Base-by-base conservation (phyloP, 1,140 invertebrate genomes). In the Sminthurides bifidus region DNA sequence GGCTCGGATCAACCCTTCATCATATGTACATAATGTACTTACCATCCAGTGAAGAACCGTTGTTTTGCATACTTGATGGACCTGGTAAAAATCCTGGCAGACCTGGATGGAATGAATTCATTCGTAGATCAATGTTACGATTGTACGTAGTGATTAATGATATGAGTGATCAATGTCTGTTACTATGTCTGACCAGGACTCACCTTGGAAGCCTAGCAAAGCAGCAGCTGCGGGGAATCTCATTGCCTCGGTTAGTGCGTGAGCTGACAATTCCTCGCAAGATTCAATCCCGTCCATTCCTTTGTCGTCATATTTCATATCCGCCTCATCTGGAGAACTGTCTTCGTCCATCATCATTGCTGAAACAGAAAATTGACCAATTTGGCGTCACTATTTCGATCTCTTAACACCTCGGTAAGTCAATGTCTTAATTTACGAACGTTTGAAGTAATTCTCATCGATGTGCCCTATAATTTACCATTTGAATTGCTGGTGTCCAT, bases 21-120 rank as follows among this genome's bases (percentile, higher is more conserved):
- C n/a, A n/a, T n/a, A n/a, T n/a, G n/a, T n/a, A n/a, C n/a, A n/a
- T n/a, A n/a, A n/a, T n/a, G n/a, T n/a, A 26, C 48, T 6, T 35
- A 52, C 35, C 50, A 66, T 78, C 85, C 79, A 74, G 35, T 6
- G 51, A 49, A 38, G 81, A 69, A 70, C 74, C 60, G 69, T 75
- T 72, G 69, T 70, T 77, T 57, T 81, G 82, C 65, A 88, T 82
- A 61, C 84, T 84, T 26, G 85, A 88, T 14, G 85, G 86, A 68
- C 86, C 85, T 52, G 86, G 84, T 70, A 88, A 75, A 52, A 85
- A 73, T 63, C 82, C 82, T 68, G 76, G 70, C 66, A 80, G 69
- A 65, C 71, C 69, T 75, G 60, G 14, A 5, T 23, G n/a, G 40
- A 55, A 17, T 10, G 15, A 10, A 43, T 12, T 8, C 21, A 43